Evolutionary conservation across 2,888 invertebrate species (phyloP), one percentile per base, ranked within the genome.

Genomic region (Myathropa florea): DNA sequence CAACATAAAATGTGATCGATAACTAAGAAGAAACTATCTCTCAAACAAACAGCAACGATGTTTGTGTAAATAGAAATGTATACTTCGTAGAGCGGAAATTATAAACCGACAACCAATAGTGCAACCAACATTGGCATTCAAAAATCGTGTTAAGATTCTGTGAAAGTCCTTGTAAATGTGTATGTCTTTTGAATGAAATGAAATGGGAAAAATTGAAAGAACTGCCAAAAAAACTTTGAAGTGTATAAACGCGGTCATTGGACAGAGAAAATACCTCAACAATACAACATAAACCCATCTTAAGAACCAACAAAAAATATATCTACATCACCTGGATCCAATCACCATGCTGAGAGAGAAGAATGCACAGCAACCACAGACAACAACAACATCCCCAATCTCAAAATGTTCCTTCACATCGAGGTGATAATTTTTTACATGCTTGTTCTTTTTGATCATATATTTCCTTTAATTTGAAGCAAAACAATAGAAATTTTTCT

Each of bases 341-440:
- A 63, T 65, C 80, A 76, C 68, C 81, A 81, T 82, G 64, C 85
- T 85, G 85, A 73, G 30, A n/a, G n/a, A n/a, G n/a, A n/a, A n/a
- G n/a, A n/a, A 68, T 64, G 36, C 65, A 55, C 61, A 70, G 65
- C 73, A 72, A 72, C 79, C 39, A 73, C 24, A 64, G 65, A 70
- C 79, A 53, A 67, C 53, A 46, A 85, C 77, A 76, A 72, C 81
- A 85, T 76, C 72, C 72, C 63, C 72, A 81, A 57, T 24, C 10
- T 81, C 76, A 81, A 81, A 68, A 72, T 85, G 85, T 85, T 85
- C 85, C 82, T 85, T 85, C 85, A 68, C 77, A 78, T 68, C 70
- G 77, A 85, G 85, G 85, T 85, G 85, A 85, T 85, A 78, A 67
- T 77, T 55, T 61, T 70, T 73, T 73, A n/a, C n/a, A 64, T 83